phyloP scores from a whole-genome alignment of 2,888 invertebrate species.

The Pasiphila rectangulata region DNA sequence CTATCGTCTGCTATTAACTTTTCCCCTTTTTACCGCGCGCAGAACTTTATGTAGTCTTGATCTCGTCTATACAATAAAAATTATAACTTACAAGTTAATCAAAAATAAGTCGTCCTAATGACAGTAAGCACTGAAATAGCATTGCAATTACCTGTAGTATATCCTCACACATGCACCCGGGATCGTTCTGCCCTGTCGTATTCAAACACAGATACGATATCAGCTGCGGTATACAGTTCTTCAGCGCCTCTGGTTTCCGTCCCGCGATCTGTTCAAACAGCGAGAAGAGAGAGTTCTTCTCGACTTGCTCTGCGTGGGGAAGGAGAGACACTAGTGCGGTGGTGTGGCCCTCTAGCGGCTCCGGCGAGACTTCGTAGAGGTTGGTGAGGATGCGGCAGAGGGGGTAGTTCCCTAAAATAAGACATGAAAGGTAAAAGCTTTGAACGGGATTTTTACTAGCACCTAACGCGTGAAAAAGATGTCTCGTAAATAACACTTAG shows the following conservation, averaged over 20 bases:
- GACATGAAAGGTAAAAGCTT: neutral
- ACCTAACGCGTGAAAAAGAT: too few species aligned
- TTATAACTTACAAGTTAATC: too few species aligned
- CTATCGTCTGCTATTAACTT: too few species aligned
- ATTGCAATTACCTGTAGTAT: constrained; percentile 56
- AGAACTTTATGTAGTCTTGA: too few species aligned
- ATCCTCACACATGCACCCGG: constrained; percentile 73
- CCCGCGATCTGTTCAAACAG: constrained; percentile 91
- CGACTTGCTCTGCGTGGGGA: constrained; percentile 91
- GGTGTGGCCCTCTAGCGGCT: constrained; percentile 91
- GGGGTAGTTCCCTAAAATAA: constrained; percentile 89
- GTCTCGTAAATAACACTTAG: too few species aligned
- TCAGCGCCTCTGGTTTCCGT: constrained; percentile 88
- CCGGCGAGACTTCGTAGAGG: constrained; percentile 93
- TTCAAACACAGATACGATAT: constrained; percentile 85
- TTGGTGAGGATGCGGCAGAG: constrained; percentile 93
- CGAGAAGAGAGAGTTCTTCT: constrained; percentile 91
- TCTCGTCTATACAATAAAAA: too few species aligned
- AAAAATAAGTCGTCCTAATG: too few species aligned
- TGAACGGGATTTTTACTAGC: too few species aligned
- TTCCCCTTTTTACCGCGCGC: too few species aligned
- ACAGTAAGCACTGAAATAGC: neutral
- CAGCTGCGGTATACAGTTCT: constrained; percentile 90
- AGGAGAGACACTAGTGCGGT: constrained; percentile 90
- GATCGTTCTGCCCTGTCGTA: constrained; percentile 58